Base-by-base conservation (phyloP, 1,140 invertebrate species). In the Amphibalanus amphitrite region DNA sequence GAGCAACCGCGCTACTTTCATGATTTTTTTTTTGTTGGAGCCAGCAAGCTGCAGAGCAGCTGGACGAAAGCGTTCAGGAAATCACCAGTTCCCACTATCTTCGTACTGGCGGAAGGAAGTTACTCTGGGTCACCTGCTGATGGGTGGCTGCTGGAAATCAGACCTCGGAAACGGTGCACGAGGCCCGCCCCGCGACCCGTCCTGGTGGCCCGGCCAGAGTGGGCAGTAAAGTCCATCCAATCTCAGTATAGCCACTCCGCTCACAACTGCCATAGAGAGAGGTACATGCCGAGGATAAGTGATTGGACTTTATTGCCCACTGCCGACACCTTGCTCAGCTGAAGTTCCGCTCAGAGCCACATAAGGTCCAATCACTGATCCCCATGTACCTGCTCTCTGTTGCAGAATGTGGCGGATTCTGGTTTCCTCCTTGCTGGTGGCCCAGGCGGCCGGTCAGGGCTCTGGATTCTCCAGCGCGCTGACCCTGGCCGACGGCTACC, bases 321-420 rank as follows among this genome's bases (percentile, higher is more conserved):
- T 59, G 47, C 47, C 47, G 10, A 59, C 47, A 20, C 47, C 47
- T 59, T 59, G 47, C 47, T 59, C 10, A 6, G 47, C 47, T 59
- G 10, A 20, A 59, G 47, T 59, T 38, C 4, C 33, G 15, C 33
- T 38, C 6, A 59, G 13, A 59, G 47, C 47, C 47, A 59, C 47
- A 59, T 59, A 59, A 59, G 47, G 47, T 59, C 47, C 47, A 59
- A 59, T 59, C 47, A 59, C 47, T 59, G 47, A 59, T 59, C 47
- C 47, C 47, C 17, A 59, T 20, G 47, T 59, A 59, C 47, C 47
- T 59, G 13, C n/a, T 59, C 47, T 59, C 47, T 59, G 47, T 59
- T 59, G 10, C 47, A 59, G 47, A 59, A 59, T 59, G 47, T 59
- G 47, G 47, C 47, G 47, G 47, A 59, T 59, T 59, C 47, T 59